These are phyloP conservation scores for Gnathonemus longibarbis DNA, from an alignment of 2,113 vertebrate genomes.

Conservation along the genomic window DNA sequence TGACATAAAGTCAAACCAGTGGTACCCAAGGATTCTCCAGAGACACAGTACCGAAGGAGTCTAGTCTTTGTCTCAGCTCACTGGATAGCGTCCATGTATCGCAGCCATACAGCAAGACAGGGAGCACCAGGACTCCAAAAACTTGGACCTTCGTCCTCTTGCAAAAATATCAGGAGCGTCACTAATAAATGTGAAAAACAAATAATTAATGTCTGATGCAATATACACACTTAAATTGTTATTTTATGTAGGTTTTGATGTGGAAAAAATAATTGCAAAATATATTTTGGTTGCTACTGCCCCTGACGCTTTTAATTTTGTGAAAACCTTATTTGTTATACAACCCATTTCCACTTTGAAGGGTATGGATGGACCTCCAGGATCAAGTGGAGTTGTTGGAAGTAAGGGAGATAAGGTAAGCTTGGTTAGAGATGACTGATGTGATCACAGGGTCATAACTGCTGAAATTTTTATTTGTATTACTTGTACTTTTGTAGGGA, in stretches of 20 bases:
- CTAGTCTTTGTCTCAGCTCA: no score
- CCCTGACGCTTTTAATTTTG: not conserved
- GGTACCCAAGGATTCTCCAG: no score
- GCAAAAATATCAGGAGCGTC: no score
- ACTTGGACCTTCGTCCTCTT: no score
- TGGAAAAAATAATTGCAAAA: not conserved
- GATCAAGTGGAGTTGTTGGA: slow-evolving; percentile 42
- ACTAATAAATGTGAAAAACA: not conserved
- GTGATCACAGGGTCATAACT: not conserved
- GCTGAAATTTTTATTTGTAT: not conserved
- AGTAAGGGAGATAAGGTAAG: slow-evolving; percentile 54
- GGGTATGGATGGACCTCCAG: slow-evolving; percentile 59
- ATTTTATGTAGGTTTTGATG: not conserved
- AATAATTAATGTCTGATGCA: not conserved
- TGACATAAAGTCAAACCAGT: no score
- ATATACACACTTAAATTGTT: not conserved
- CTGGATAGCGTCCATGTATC: no score
- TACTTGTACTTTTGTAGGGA: not conserved
- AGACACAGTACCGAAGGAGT: no score
- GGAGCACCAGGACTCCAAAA: no score
- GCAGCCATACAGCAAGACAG: no score
- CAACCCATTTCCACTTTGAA: slow-evolving; percentile 23
- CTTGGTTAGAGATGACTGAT: not conserved
- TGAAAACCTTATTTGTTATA: not conserved
- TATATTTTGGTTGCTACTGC: not conserved